Base-by-base conservation (phyloP, 1,140 invertebrate species). In the Listronotus oregonensis region DNA sequence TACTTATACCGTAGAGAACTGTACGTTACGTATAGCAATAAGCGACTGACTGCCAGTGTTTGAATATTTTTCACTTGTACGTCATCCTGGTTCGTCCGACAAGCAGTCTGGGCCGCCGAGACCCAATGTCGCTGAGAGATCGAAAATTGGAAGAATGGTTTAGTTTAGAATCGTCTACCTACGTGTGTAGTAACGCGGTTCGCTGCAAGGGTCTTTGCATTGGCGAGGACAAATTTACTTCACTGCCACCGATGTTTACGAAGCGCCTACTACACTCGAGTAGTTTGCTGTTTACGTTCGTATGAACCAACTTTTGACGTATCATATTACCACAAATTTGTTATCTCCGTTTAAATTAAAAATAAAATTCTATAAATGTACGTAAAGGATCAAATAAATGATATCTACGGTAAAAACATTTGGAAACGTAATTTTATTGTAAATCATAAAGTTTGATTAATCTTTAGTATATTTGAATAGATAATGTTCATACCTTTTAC, bases 91-190 rank as follows among this genome's bases (percentile, higher is more conserved):
- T 39, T 55, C 51, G 37, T 42, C 55, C 43, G 55, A 57, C 55
- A 57, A 50, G 49, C 58, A 51, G 58, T 61, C 58, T 61, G 58
- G 58, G 14, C 46, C 39, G 58, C 12, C 56, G 17, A 46, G 43
- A 59, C 43, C 31, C 42, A 55, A 37, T 55, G 51, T 14, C 51
- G 51, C 37, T 55, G 37, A 31, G 32, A 52, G 51, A 55, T 15
- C 51, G 55, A 57, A 46, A 57, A 44, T 57, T 46, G 32, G 55
- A 46, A 57, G 43, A 46, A 46, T 15, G 43, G 43, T 14, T 46
- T 14, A 46, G 43, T 46, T 15, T 17, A 46, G 43, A 46, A 17
- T 17, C 43, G 43, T 17, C 43, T 46, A 17, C 43, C 15, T 46
- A 46, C 43, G 15, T 3, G n/a, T 17, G 43, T 46, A 17, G 39